A percentile compares a stretch with the other conserved stretches of the same genome.
Conservation (phyloP, 2,113 vertebrate genomes). For the Gopherus evgoodei region DNA sequence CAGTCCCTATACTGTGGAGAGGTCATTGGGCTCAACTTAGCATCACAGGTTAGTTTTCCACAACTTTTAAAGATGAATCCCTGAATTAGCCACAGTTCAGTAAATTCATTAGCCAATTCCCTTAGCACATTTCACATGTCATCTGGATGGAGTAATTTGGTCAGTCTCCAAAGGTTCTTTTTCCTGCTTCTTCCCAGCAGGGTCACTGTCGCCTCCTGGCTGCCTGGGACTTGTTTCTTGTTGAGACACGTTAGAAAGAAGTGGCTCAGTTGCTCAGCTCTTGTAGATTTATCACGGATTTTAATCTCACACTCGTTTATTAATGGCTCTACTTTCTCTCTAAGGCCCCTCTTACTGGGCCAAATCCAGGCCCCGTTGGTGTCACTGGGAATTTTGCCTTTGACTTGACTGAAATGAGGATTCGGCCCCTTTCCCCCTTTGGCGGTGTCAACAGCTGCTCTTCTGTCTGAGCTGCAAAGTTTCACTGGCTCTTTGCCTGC, state of each 20-base stretch:
- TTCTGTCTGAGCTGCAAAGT: neutral
- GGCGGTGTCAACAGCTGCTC: neutral
- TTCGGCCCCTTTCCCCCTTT: neutral
- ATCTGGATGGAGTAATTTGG: accelerated
- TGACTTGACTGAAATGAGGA: neutral
- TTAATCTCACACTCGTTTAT: neutral
- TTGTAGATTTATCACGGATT: neutral
- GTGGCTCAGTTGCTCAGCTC: neutral
- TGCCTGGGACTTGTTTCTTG: neutral
- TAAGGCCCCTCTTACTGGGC: neutral
- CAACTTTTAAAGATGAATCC: constrained; percentile 6
- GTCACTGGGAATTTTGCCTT: neutral
- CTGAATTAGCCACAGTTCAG: constrained; percentile 8
- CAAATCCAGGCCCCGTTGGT: neutral
- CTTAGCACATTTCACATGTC: neutral
- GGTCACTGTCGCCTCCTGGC: too few relatives aligned
- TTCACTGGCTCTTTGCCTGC: neutral
- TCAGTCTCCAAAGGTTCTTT: neutral
- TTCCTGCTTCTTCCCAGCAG: too few relatives aligned
- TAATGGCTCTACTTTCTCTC: neutral
- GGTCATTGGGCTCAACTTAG: neutral
- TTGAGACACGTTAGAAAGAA: neutral
- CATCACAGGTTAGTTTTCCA: neutral
- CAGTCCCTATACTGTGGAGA: neutral
- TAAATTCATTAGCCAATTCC: neutral